Evolutionary conservation across 2,113 vertebrate genomes (phyloP).

Genomic region (Ibidorhyncha struthersii): DNA sequence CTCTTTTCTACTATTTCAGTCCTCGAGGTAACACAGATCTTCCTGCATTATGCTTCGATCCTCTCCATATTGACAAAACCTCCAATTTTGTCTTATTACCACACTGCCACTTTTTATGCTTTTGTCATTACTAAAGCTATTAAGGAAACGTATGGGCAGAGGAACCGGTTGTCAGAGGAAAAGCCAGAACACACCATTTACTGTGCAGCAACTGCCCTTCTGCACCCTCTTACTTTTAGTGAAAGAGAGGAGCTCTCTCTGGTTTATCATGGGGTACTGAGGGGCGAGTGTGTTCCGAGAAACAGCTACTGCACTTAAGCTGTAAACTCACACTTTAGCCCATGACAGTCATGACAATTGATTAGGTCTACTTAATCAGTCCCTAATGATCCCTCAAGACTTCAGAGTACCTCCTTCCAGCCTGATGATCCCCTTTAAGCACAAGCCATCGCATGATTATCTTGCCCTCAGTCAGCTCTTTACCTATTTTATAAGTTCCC

Average conservation of each 20-base stretch:
- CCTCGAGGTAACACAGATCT: slow-evolving; percentile 1
- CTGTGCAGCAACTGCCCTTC: background rate
- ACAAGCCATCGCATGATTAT: background rate
- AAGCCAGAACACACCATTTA: background rate
- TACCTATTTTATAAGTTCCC: background rate
- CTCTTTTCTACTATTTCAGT: background rate
- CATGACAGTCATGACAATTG: background rate
- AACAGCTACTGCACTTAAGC: background rate
- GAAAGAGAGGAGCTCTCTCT: background rate
- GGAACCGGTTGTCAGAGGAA: background rate
- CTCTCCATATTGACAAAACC: slow-evolving; percentile 20
- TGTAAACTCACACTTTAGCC: background rate
- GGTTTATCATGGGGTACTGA: background rate
- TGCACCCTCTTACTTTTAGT: background rate
- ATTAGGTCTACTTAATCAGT: slow-evolving; percentile 6
- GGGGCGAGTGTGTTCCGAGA: background rate
- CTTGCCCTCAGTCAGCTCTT: background rate
- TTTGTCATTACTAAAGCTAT: slow-evolving; percentile 40
- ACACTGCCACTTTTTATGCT: slow-evolving; percentile 19
- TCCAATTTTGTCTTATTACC: slow-evolving; percentile 36
- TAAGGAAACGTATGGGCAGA: background rate
- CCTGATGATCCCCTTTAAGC: background rate
- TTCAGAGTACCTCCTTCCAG: background rate
- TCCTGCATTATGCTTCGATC: slow-evolving; percentile 27
- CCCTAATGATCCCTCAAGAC: background rate